phyloP scores from a whole-genome alignment of 2,888 invertebrate species.

The Syrista parreyssii region DNA sequence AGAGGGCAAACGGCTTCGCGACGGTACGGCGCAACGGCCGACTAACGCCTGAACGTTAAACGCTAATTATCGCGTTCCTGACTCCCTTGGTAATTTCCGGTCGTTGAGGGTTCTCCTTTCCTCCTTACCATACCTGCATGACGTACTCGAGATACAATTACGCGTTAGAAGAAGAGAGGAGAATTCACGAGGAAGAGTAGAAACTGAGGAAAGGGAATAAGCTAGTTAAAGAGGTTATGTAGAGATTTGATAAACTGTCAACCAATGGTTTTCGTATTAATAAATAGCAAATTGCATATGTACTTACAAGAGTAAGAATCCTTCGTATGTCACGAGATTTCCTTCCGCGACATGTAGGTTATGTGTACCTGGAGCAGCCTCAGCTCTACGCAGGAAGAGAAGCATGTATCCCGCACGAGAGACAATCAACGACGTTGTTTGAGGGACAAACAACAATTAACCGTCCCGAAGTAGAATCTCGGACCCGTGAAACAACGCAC shows the following conservation, averaged over 20 bases:
- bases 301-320: not conserved
- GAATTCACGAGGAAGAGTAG: not conserved
- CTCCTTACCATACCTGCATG: not conserved
- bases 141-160: not conserved
- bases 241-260: not conserved
- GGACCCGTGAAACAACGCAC: not conserved
- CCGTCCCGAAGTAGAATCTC: constrained; percentile 19
- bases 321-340: not conserved
- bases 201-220: not conserved
- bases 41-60: constrained; percentile 52
- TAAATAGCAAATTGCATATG: not conserved
- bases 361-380: not conserved
- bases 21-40: constrained; percentile 29
- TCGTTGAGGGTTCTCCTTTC: not conserved
- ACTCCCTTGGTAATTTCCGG: not conserved
- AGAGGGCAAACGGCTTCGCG: constrained; percentile 37
- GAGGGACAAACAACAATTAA: constrained; percentile 35
- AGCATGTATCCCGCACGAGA: constrained; percentile 22
- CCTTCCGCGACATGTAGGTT: not conserved
- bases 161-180: not conserved
- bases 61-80: constrained; percentile 44
- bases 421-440: constrained; percentile 38
- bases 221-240: not conserved
- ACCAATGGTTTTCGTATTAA: not conserved
- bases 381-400: not conserved